These are phyloP conservation scores for Pelecanus crispus DNA, from an alignment of 2,113 vertebrate species.

Conservation along the genomic window DNA sequence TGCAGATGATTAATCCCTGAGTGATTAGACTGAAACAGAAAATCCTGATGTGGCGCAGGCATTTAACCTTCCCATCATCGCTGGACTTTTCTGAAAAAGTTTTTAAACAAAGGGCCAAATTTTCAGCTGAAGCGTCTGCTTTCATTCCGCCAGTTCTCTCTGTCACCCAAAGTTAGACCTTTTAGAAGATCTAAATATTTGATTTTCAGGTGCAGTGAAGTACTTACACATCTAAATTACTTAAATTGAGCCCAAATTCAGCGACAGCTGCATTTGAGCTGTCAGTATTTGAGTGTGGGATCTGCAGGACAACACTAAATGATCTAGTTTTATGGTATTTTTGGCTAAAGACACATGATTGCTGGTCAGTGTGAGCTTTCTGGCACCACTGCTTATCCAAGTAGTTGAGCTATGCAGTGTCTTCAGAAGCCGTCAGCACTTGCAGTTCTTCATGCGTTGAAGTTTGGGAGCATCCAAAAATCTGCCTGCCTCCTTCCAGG, in stretches of 20 bases:
- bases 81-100: neutral
- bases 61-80: neutral
- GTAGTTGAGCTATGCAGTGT: neutral
- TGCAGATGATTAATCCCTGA: neutral
- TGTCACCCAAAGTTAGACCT: neutral
- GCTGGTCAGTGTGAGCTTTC: neutral
- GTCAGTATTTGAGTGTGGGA: neutral
- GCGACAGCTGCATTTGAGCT: neutral
- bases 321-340: neutral
- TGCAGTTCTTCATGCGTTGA: fast-evolving
- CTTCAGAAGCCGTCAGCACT: neutral
- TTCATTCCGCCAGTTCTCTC: neutral
- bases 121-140: neutral
- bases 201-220: neutral
- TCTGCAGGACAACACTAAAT: neutral
- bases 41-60: neutral
- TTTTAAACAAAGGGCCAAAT: neutral
- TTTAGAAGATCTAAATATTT: neutral
- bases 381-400: neutral
- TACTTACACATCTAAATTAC: neutral
- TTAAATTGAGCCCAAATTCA: neutral
- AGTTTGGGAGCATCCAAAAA: neutral
- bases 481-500: neutral
- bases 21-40: neutral
- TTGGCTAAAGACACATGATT: neutral